Evolutionary conservation across 2,113 vertebrate species (phyloP), one percentile per base, ranked within the genome.

Genomic region (Opisthocomus hoazin): DNA sequence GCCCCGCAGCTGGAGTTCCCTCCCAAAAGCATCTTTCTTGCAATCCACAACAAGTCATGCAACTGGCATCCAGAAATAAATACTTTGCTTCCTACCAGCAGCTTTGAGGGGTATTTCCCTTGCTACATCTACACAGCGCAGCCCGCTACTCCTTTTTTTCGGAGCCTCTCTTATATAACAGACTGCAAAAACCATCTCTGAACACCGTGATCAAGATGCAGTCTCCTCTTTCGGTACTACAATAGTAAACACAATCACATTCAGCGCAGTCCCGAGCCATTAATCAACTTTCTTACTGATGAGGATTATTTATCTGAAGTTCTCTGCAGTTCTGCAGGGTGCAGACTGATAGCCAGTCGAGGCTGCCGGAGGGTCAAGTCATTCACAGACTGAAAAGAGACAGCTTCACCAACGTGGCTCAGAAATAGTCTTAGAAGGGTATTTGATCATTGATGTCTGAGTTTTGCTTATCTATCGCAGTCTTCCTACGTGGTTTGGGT

Each of bases 81-180:
- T 23, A 73, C 27, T 53, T 7, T 48, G 56, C 58, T 57, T 68
- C 58, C 58, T 53, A 48, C 37, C 32, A 64, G 76, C 37, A 88
- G 61, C 68, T 97, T 73, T 93, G 43, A 71, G 34, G 57, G 57
- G 26, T 65, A 68, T 80, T 69, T 89, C 69, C 76, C 84, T 60
- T 10, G 0, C 34, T 36, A 64, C 2, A 0, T 61, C 57, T 4
- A 84, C 17, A 71, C 5, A 29, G 64, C 71, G 81, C 58, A 94
- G 57, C 34, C 84, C 22, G 4, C 65, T 82, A 43, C 77, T 94
- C 56, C 10, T 21, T 65, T 82, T 88, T 93, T 78, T 56, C 37
- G 27, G 53, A 96, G 71, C 76, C 66, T 93, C 79, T 88, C 96
- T 97, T 96, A 97, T 27, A 60, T 97, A 97, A 97, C 70, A 87